Conservation (phyloP, 2,888 invertebrate species). For the Cantharis nigra region DNA sequence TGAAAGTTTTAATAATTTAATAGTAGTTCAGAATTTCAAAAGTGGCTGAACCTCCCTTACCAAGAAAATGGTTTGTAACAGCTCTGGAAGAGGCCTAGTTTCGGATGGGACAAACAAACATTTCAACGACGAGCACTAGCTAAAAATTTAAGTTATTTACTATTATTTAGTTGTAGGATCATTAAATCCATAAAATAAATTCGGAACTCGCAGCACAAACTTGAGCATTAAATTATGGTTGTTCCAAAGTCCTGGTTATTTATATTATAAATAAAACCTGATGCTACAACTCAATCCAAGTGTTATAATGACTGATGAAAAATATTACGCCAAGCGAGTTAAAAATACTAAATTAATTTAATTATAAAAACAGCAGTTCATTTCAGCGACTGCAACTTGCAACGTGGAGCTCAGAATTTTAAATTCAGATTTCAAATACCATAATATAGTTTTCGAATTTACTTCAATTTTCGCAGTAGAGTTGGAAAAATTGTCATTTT, state of each 20-base stretch:
- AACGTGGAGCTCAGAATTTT: not conserved
- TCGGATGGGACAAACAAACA: no score
- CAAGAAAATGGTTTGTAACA: no score
- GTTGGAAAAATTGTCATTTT: no score
- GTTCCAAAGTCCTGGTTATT: not conserved
- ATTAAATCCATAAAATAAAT: not conserved
- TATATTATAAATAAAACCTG: not conserved
- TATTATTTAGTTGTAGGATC: not conserved
- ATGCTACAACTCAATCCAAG: not conserved
- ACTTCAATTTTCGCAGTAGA: no score
- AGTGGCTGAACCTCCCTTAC: no score
- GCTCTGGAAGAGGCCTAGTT: no score
- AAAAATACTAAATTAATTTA: not conserved
- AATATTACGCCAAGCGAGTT: not conserved
- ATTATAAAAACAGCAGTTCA: not conserved
- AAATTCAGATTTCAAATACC: not conserved
- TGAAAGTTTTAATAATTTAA: no score
- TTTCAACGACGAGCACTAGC: no score
- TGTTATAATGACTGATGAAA: not conserved
- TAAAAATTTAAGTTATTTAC: no score
- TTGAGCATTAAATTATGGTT: not conserved
- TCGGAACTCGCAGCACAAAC: not conserved
- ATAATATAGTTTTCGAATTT: not conserved
- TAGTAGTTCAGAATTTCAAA: no score
- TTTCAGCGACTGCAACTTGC: not conserved